These are phyloP conservation scores for Mionectes macconnelli DNA, from an alignment of 2,113 vertebrate genomes.

Conservation along the genomic window DNA sequence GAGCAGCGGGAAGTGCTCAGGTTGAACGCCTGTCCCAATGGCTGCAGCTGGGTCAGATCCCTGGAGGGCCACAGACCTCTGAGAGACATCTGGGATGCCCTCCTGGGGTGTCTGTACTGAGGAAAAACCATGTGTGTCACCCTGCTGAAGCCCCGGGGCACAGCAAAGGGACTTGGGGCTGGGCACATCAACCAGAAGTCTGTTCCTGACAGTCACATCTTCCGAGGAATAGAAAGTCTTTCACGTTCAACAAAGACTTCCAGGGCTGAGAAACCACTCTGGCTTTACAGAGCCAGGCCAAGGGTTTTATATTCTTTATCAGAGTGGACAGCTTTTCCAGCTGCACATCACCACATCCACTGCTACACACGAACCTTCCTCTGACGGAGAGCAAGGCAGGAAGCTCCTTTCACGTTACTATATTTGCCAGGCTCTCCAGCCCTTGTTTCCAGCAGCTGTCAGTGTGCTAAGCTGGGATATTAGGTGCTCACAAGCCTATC, in stretches of 20 bases:
- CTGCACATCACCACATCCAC: accelerated
- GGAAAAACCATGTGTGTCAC: accelerated
- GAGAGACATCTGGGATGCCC: accelerated
- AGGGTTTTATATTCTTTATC: accelerated
- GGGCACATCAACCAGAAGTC: neutral
- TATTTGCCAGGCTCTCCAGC: neutral
- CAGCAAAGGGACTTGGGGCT: neutral
- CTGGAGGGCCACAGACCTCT: accelerated
- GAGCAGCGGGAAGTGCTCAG: neutral
- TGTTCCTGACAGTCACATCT: neutral
- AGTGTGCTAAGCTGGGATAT: neutral
- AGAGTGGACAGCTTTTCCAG: neutral
- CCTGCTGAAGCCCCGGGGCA: neutral
- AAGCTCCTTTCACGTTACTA: accelerated
- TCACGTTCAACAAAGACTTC: neutral
- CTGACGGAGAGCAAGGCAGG: accelerated
- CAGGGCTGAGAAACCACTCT: neutral
- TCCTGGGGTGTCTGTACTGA: accelerated
- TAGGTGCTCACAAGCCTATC: neutral
- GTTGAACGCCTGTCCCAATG: neutral
- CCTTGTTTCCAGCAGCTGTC: neutral
- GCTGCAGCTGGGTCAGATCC: neutral
- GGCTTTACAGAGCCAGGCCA: neutral
- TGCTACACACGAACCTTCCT: accelerated
- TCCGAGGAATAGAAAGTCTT: neutral